Conservation (phyloP, 2,888 invertebrate species). For the Platycheirus albimanus region DNA sequence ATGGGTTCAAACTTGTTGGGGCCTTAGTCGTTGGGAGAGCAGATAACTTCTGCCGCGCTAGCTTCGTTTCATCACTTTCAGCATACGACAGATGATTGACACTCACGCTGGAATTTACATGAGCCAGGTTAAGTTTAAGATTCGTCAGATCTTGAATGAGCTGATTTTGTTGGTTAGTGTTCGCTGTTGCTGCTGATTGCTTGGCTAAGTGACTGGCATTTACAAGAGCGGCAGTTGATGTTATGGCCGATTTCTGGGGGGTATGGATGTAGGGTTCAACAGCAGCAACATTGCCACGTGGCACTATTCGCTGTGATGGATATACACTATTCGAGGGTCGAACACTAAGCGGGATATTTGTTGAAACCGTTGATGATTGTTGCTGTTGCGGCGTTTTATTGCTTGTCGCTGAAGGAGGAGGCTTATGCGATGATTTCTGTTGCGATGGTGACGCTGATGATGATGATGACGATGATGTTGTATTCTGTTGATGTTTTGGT, state of each 20-base stretch:
- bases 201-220: constrained; percentile 80
- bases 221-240: constrained; percentile 81
- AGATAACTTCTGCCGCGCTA: constrained; percentile 81
- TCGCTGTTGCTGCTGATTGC: constrained; percentile 81
- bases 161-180: constrained; percentile 82
- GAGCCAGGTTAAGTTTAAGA: constrained; percentile 78
- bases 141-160: constrained; percentile 82
- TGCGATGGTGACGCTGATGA: constrained; percentile 50
- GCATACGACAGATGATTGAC: constrained; percentile 84
- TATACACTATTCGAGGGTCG: constrained; percentile 78
- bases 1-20: constrained; percentile 77
- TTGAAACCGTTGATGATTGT: constrained; percentile 58
- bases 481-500: constrained; percentile 72
- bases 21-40: constrained; percentile 67
- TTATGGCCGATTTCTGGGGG: constrained; percentile 85
- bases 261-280: constrained; percentile 95
- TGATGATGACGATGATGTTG: constrained; percentile 53
- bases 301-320: constrained; percentile 81
- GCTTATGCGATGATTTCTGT: constrained; percentile 65
- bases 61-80: constrained; percentile 84
- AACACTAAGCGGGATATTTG: constrained; percentile 73
- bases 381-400: constrained; percentile 73
- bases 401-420: constrained; percentile 32
- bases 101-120: constrained; percentile 82
- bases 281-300: constrained; percentile 92